Base-by-base conservation (phyloP, 2,797 vertebrate species). In the Tadarida brasiliensis region DNA sequence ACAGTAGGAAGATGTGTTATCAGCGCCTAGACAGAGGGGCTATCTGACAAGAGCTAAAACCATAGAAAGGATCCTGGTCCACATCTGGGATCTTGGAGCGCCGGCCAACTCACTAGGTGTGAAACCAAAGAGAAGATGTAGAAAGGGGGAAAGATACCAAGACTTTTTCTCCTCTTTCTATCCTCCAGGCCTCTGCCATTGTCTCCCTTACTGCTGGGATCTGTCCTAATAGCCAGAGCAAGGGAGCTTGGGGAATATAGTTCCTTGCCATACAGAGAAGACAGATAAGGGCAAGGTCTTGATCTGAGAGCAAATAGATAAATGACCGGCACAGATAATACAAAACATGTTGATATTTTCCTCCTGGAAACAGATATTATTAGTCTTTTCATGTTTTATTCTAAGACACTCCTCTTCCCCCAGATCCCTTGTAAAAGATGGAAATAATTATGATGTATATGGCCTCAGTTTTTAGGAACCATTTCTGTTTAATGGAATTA, bases 401-500 rank as follows among this genome's bases (percentile, higher is more conserved):
- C 61, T 65, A 49, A 94, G 70, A 89, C 19, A 57, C 3, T 91
- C 44, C 12, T 51, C 33, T 81, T 54, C 9, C 30, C 30, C 49
- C 63, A 84, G 47, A 67, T 47, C 28, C 7, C 22, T 94, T 71
- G 3, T 89, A n/a, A 57, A 94, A 70, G 78, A 65, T 88, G 56
- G 57, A 70, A 83, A 73, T 73, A 95, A 95, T 87, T 83, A n/a
- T 5, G 2, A 44, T 70, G 5, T 71, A 77, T 33, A 57, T 67
- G 22, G 49, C 90, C 15, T 91, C n/a, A 59, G 44, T 92, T 92
- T 90, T 81, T 24, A 47, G 77, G 70, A 90, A n/a, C 5, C 20
- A 44, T 90, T 96, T 86, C 47, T 57, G 30, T 77, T 94, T 87
- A 90, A 65, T 87, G 35, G 39, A 77, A 80, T 54, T 87, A 87